Conservation (phyloP, 2,113 vertebrate genomes). For the Neolamprologus cancellatus region DNA sequence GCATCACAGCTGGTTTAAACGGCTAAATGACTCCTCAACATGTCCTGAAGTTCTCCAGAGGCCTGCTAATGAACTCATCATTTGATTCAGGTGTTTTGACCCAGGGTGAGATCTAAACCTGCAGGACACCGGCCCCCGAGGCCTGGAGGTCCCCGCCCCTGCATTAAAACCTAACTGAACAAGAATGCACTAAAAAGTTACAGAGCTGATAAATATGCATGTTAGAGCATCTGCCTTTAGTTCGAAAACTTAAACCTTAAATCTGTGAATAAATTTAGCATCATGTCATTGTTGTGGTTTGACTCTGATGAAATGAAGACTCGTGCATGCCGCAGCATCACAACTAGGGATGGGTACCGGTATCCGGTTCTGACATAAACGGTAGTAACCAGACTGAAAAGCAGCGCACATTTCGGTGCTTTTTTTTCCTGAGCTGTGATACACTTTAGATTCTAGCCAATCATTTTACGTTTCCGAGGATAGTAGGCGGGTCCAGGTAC, state of each 20-base stretch:
- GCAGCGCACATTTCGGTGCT: too few relatives aligned
- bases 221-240: neutral
- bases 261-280: neutral
- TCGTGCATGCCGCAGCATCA: accelerated
- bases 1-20: neutral
- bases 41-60: neutral
- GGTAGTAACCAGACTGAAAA: accelerated
- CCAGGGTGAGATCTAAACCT: neutral
- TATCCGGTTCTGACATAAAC: accelerated
- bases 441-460: too few relatives aligned
- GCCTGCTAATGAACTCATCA: accelerated
- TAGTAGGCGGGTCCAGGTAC: too few relatives aligned
- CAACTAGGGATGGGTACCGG: neutral
- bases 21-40: accelerated
- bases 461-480: too few relatives aligned
- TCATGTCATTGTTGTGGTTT: neutral
- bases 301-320: neutral
- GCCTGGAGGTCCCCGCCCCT: neutral
- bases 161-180: neutral
- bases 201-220: neutral
- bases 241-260: neutral
- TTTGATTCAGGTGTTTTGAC: accelerated
- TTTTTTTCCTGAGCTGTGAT: accelerated
- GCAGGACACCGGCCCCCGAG: neutral
- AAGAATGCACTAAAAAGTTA: neutral